Percentiles rank a stretch among this genome's conserved stretches.
These are phyloP conservation scores for Pheosia tremula DNA, from an alignment of 2,888 invertebrate genomes.

Conservation along the genomic window DNA sequence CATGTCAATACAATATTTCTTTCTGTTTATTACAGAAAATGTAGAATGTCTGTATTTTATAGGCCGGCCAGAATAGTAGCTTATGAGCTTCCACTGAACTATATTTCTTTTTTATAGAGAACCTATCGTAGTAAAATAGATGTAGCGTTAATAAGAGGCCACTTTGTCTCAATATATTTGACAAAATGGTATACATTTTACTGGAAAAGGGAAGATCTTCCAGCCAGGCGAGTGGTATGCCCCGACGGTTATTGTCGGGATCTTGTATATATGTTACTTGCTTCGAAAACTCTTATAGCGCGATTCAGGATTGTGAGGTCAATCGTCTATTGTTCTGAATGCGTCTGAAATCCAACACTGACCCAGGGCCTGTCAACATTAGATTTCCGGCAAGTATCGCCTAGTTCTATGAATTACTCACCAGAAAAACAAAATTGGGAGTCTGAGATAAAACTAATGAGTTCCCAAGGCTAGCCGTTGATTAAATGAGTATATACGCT, in stretches of 20 bases:
- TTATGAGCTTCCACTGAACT: conserved; percentile 12
- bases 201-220: too few species aligned
- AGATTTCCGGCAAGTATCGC: too few species aligned
- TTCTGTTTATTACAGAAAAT: conserved; percentile 11
- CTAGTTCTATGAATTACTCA: too few species aligned
- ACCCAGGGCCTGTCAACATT: too few species aligned
- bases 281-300: too few species aligned
- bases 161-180: conserved; percentile 11
- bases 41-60: conserved; percentile 27
- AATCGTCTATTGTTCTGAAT: too few species aligned
- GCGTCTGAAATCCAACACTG: too few species aligned
- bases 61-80: conserved; percentile 15
- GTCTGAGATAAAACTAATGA: background rate
- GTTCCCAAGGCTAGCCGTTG: background rate
- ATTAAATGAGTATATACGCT: background rate
- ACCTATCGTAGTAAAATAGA: conserved; percentile 23
- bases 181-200: background rate
- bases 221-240: too few species aligned
- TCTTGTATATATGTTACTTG: too few species aligned
- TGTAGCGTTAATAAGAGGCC: conserved; percentile 19
- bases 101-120: conserved; percentile 4
- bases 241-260: too few species aligned
- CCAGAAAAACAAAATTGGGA: background rate
- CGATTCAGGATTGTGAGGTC: too few species aligned
- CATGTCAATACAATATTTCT: conserved; percentile 8